Evolutionary conservation across 2,888 invertebrate species (phyloP), one percentile per base, ranked within the genome.

Genomic region (Lasioglossum calceatum): DNA sequence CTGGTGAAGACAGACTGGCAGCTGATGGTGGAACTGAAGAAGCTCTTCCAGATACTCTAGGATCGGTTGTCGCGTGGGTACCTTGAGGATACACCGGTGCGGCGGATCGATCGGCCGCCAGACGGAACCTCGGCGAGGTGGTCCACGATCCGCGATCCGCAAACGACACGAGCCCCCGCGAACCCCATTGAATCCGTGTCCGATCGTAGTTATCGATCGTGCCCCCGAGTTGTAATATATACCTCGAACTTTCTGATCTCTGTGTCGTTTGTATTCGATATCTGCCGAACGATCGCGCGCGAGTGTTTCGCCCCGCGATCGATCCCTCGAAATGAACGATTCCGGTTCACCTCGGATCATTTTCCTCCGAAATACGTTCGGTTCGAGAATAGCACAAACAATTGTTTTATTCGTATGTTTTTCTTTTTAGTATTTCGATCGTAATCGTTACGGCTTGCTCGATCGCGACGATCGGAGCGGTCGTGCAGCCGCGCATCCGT

Each of bases 21-120:
- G 95, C 96, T 99, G 88, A 99, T 99, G 98, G 98, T 99, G 84
- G 99, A 99, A 96, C 96, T 99, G 94, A 99, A 99, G 96, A 99
- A 99, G 96, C 96, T 98, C 93, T 99, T 99, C 96, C 97, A 99
- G 95, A 99, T 99, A 96, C 97, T 99, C 95, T 99, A 98, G 92
- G 88, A 89, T n/a, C 77, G 44, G 79, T 58, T 82, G 58, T 67
- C 75, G 58, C 39, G n/a, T 76, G 77, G 54, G 71, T 76, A 80
- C 77, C 79, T 27, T 74, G 71, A 79, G 67, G 58, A 71, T 47
- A 47, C 32, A 47, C 3, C 79, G 82, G 36, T 27, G 61, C 61
- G 61, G 61, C n/a, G 76, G 73, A 32, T 77, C 79, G 64, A 77
- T 23, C 54, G 72, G n/a, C 64, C 50, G 47, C 7, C 44, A 8